phyloP scores from a whole-genome alignment of 2,797 vertebrate genomes.

The Neostethus bicornis region DNA sequence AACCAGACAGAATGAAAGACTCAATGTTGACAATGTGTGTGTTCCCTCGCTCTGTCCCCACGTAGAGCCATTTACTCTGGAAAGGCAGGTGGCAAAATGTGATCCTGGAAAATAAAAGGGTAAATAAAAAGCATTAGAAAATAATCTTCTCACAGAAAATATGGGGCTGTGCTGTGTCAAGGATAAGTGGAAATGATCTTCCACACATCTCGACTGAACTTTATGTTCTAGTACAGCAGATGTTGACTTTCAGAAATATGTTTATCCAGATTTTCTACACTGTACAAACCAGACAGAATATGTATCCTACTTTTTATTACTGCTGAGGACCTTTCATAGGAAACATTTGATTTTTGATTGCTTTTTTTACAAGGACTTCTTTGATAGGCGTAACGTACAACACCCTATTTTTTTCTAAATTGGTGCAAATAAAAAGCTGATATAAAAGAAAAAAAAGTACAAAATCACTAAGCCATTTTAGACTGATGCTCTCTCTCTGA shows the following conservation, averaged over 20 bases:
- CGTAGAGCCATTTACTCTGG: slow-evolving; percentile 99
- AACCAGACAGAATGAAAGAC: slow-evolving; percentile 97
- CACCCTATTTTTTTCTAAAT: too few species aligned
- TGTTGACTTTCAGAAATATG: not conserved
- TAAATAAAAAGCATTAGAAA: slow-evolving; percentile 2
- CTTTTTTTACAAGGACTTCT: too few species aligned
- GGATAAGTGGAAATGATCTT: not conserved
- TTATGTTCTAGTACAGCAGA: not conserved
- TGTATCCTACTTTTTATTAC: too few species aligned
- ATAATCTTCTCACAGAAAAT: not conserved
- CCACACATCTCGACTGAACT: not conserved
- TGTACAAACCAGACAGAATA: too few species aligned
- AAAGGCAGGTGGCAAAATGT: slow-evolving; percentile 98
- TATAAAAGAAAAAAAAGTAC: too few species aligned
- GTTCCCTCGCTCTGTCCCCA: slow-evolving; percentile 96
- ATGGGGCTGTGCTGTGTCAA: not conserved
- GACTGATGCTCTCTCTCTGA: too few species aligned
- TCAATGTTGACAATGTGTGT: slow-evolving; percentile 98
- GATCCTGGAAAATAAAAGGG: slow-evolving; percentile 83
- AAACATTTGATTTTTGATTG: too few species aligned
- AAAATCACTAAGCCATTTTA: too few species aligned
- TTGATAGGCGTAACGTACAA: too few species aligned
- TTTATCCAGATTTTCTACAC: not conserved
- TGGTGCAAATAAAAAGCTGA: too few species aligned
- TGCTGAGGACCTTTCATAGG: too few species aligned